A percentile compares a stretch with the other conserved stretches of the same genome.
These are phyloP conservation scores for Torymus texanus DNA, from an alignment of 2,888 invertebrate species.

Conservation along the genomic window DNA sequence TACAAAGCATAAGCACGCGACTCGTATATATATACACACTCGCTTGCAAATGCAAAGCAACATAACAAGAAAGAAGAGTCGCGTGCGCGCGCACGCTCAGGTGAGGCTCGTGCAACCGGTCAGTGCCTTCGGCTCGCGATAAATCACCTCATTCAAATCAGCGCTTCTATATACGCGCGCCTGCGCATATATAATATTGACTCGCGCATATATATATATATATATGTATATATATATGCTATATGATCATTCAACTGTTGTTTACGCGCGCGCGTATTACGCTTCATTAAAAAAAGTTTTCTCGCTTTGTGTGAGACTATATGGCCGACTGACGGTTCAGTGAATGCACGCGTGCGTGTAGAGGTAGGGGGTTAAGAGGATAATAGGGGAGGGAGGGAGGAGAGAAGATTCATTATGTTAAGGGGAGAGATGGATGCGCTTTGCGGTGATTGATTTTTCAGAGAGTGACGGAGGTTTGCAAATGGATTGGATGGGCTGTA, in stretches of 20 bases:
- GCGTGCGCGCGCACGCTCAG: no score
- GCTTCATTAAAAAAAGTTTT: conserved; percentile 8
- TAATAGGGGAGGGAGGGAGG: not conserved
- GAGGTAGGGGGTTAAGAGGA: not conserved
- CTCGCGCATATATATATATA: not conserved
- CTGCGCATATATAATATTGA: conserved; percentile 16
- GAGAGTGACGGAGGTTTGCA: not conserved
- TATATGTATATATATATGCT: no score
- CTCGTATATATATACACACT: no score
- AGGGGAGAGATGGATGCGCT: not conserved
- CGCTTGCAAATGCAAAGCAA: no score
- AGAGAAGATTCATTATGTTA: conserved; percentile 6
- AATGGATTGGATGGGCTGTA: no score
- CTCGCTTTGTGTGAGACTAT: not conserved
- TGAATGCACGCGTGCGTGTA: no score
- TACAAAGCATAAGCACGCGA: no score
- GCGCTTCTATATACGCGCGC: conserved; percentile 13
- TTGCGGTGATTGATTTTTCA: not conserved
- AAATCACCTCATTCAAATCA: conserved; percentile 46
- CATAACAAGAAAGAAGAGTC: no score
- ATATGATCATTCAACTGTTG: not conserved
- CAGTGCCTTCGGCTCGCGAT: conserved; percentile 6
- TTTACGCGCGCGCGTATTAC: conserved; percentile 13
- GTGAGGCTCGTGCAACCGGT: not conserved
- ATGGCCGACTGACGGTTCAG: no score